Evolutionary conservation across 92 coral and sea anemone genomes (phyloP), one percentile per base, ranked within the genome.

Genomic region (Galaxea fascicularis): DNA sequence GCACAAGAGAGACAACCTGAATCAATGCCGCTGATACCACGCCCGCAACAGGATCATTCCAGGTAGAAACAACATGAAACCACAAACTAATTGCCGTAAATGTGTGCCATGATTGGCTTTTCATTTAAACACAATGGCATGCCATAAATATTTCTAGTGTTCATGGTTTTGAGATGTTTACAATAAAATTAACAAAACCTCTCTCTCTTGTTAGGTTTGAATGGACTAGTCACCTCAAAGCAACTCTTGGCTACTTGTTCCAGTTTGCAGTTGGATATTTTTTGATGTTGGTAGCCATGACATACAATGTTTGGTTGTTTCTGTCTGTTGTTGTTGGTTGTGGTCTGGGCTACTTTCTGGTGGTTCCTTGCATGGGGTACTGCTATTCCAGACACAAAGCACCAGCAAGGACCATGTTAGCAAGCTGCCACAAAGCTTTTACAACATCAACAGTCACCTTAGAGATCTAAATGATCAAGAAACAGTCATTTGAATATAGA

Each of bases 221-320:
- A 20, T 3, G 56, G 70, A 57, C 12, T 3, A 39, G 35, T 82
- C 67, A 57, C 39, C 58, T 71, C 44, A 57, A 65, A 27, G 77
- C 57, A 22, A 91, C 92, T 17, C 70, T 80, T 69, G 67, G 79
- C 18, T 91, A 57, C 53, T 3, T 81, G 27, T 29, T 78, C 41
- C 90, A 75, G 82, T 76, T 91, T 16, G 25, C 81, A 22, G 83
- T 92, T 67, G 91, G 88, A 10, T 94, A 94, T 35, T 31, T 90
- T n/a, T 81, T 94, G 77, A 93, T 93, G 98, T 82, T 93, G 65
- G 76, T 93, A 0, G 94, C 87, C 46, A 93, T 93, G 97, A 79
- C 92, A 3, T 88, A 88, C 87, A 89, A 83, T 79, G 71, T 89
- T 11, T 73, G 93, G 89, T 62, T 93, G 65, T 90, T 93, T 83